Conservation (phyloP, 2,797 vertebrate genomes). For the Macrochelys suwanniensis region DNA sequence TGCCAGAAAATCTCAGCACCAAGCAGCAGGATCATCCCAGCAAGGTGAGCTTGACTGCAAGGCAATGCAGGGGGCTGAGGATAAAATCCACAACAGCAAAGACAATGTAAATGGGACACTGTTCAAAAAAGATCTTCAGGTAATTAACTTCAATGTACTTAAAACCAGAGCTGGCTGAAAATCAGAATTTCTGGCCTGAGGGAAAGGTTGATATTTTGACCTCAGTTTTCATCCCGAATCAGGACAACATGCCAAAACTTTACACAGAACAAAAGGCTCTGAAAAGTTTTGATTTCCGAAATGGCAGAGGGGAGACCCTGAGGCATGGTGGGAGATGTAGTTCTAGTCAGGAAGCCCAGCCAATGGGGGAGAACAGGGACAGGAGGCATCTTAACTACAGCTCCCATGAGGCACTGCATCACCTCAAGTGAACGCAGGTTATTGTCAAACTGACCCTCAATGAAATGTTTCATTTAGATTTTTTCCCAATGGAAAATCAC, state of each 20-base stretch:
- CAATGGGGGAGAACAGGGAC: neutral
- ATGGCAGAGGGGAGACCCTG: neutral
- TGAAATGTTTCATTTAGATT: neutral
- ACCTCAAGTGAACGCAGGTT: neutral
- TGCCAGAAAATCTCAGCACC: constrained; percentile 97
- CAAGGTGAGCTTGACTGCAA: constrained; percentile 80
- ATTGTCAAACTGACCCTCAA: neutral
- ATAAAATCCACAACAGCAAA: neutral
- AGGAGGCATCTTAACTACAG: neutral
- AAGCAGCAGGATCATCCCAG: constrained; percentile 86
- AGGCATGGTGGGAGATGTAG: neutral
- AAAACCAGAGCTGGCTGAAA: neutral
- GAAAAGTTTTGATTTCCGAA: fast-evolving
- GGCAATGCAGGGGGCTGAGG: neutral
- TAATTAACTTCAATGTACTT: neutral
- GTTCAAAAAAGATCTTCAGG: neutral
- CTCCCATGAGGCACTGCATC: neutral
- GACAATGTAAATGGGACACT: no score
- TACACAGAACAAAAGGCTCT: fast-evolving
- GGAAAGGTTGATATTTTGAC: neutral
- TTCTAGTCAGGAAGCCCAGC: neutral
- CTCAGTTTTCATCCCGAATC: neutral
- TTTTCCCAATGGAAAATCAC: neutral
- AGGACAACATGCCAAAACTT: neutral
- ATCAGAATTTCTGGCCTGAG: neutral